These are phyloP conservation scores for Chrysopa pallens DNA, from an alignment of 1,140 invertebrate genomes.

Conservation along the genomic window DNA sequence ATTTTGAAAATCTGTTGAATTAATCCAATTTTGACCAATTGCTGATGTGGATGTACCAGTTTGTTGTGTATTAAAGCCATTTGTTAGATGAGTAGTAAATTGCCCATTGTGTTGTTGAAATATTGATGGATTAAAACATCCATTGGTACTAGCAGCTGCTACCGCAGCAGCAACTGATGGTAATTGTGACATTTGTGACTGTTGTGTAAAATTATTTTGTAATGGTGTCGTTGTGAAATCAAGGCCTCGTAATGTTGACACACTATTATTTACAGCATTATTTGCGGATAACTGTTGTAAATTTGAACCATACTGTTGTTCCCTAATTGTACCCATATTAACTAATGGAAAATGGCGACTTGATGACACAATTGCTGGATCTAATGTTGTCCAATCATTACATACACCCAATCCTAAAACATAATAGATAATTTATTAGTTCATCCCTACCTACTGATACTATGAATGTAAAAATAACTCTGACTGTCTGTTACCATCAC, in stretches of 20 bases:
- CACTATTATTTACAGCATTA: slow-evolving; percentile 3
- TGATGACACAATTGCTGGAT: slow-evolving; percentile 70
- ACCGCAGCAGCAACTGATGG: slow-evolving; percentile 7
- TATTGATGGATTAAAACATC: neutral
- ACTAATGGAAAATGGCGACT: slow-evolving; percentile 31
- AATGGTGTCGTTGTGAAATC: neutral
- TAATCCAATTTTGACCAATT: slow-evolving; percentile 7
- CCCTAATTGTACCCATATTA: slow-evolving; percentile 11
- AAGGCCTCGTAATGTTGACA: neutral
- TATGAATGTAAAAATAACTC: no score
- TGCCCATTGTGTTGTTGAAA: slow-evolving; percentile 7
- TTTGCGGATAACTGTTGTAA: neutral
- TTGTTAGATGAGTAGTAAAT: slow-evolving; percentile 13
- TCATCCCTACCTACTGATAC: no score
- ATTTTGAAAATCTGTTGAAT: slow-evolving; percentile 15
- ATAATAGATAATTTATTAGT: no score
- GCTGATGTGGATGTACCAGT: slow-evolving; percentile 12
- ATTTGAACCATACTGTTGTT: slow-evolving; percentile 4
- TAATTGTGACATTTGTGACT: slow-evolving; percentile 11
- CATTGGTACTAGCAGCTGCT: slow-evolving; percentile 4
- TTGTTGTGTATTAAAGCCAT: slow-evolving; percentile 9
- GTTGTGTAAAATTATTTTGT: slow-evolving; percentile 17
- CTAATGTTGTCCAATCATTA: slow-evolving; percentile 65
- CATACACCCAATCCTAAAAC: slow-evolving; percentile 32
- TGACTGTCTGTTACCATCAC: no score